Base-by-base conservation (phyloP, 1,140 invertebrate genomes). In the Cherax quadricarinatus region DNA sequence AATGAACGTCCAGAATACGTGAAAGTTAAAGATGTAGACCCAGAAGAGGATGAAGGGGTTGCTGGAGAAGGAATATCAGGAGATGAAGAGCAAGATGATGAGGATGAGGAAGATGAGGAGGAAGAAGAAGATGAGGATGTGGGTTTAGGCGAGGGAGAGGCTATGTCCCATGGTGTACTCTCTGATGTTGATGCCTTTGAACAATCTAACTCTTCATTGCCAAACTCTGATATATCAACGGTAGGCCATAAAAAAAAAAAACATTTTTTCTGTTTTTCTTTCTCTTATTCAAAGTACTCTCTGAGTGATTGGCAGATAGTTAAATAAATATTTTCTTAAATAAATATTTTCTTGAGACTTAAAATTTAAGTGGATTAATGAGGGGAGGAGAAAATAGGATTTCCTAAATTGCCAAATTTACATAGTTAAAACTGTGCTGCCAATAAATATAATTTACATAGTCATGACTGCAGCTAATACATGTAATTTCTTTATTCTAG, bases 161-260 rank as follows among this genome's bases (percentile, higher is more conserved):
- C 73, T 53, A 66, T 86, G 14, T 90, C 92, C 49, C 88, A 86
- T 41, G 79, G 83, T 49, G 53, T 81, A 60, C 80, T 87, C 60
- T 90, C 88, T n/a, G 88, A 93, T 84, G 85, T 89, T 48, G 92
- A 93, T 73, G 86, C 75, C 24, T 88, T 62, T 78, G 91, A 92
- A 83, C 91, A 92, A 78, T 92, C 91, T 10, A 93, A 93, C 53
- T 91, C 88, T 24, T 93, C 92, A 7, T 21, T 93, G 6, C 92
- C 92, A 48, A 93, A 93, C 57, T 93, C 92, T 30, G 92, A 93
- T 21, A 86, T 93, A 53, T 93, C 92, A 21, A 93, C 92, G 60
- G 92, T 93, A 91, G 82, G 88, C 79, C 1, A 75, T 57, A 1
- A 41, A 41, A 41, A 41, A 1, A 41, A 41, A 41, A 41, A 41